phyloP scores from a whole-genome alignment of 2,888 invertebrate species.

The Heterodera filipjevi region DNA sequence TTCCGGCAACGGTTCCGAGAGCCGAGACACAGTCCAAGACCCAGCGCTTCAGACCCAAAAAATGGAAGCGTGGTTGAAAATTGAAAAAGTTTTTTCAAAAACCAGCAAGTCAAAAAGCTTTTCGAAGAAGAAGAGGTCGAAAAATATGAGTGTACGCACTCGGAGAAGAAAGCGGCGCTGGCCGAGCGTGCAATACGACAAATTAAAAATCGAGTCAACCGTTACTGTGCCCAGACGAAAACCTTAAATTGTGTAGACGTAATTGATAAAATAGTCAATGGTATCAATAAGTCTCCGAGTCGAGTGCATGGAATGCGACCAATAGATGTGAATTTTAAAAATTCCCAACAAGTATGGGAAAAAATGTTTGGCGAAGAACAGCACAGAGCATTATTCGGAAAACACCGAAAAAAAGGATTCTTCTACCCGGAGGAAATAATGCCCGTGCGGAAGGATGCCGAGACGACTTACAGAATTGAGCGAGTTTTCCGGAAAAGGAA shows the following conservation, averaged over 20 bases:
- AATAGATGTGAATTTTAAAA: constrained; percentile 22
- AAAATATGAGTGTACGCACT: constrained; percentile 18
- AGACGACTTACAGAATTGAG: constrained; percentile 16
- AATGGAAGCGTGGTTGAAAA: background rate
- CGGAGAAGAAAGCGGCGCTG: constrained; percentile 20
- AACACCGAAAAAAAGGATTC: constrained; percentile 1
- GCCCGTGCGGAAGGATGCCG: background rate
- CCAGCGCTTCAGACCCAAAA: background rate
- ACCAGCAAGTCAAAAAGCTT: constrained; percentile 10
- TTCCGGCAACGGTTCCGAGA: background rate
- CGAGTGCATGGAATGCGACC: constrained; percentile 17
- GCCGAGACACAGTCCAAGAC: background rate
- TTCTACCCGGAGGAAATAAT: constrained; percentile 1
- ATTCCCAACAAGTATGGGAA: constrained; percentile 14
- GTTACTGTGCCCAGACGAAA: constrained; percentile 7
- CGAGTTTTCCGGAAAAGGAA: background rate
- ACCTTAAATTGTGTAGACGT: background rate
- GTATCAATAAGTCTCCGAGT: constrained; percentile 8
- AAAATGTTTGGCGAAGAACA: constrained; percentile 8
- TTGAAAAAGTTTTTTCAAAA: constrained; percentile 9
- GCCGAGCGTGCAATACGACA: constrained; percentile 24
- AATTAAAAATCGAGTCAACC: constrained; percentile 18
- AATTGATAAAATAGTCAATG: constrained; percentile 5
- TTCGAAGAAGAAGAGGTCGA: constrained; percentile 20
- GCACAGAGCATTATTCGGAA: background rate